A percentile compares a stretch with the other conserved stretches of the same genome.
phyloP scores from a whole-genome alignment of 2,888 invertebrate species.

The Drosophila tripunctata region DNA sequence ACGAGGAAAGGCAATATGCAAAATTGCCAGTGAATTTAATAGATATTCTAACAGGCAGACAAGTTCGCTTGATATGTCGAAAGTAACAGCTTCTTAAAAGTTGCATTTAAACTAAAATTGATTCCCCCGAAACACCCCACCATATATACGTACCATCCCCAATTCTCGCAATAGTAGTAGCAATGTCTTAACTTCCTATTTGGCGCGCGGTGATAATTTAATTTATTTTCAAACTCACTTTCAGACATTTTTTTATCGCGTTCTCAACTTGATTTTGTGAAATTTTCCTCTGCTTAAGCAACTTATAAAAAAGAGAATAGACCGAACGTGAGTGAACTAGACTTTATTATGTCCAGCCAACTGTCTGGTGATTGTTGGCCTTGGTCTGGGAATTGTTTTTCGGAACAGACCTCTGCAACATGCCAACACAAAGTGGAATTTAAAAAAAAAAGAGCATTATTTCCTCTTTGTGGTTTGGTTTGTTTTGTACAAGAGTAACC shows the following conservation, averaged over 20 bases:
- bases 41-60: constrained; percentile 38
- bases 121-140: constrained; percentile 57
- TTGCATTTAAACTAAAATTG: constrained; percentile 77
- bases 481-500: constrained; percentile 3
- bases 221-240: constrained; percentile 79
- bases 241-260: constrained; percentile 46
- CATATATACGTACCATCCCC: constrained; percentile 5
- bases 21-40: constrained; percentile 48
- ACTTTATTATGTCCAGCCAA: constrained; percentile 66
- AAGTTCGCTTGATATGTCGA: constrained; percentile 60
- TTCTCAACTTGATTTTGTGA: constrained; percentile 64
- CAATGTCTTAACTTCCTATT: constrained; percentile 60
- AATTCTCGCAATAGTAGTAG: constrained; percentile 6
- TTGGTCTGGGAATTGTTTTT: constrained; percentile 25
- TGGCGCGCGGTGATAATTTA: constrained; percentile 69
- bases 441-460: constrained; percentile 70
- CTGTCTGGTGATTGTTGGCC: constrained; percentile 41
- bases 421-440: constrained; percentile 48
- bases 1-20: constrained; percentile 60
- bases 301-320: not conserved
- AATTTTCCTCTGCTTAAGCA: constrained; percentile 47
- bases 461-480: constrained; percentile 22
- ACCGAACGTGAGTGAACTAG: constrained; percentile 25
- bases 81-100: constrained; percentile 70
- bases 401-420: constrained; percentile 21